These are phyloP conservation scores for Podotricha telesiphe DNA, from an alignment of 2,888 invertebrate species.

Conservation along the genomic window DNA sequence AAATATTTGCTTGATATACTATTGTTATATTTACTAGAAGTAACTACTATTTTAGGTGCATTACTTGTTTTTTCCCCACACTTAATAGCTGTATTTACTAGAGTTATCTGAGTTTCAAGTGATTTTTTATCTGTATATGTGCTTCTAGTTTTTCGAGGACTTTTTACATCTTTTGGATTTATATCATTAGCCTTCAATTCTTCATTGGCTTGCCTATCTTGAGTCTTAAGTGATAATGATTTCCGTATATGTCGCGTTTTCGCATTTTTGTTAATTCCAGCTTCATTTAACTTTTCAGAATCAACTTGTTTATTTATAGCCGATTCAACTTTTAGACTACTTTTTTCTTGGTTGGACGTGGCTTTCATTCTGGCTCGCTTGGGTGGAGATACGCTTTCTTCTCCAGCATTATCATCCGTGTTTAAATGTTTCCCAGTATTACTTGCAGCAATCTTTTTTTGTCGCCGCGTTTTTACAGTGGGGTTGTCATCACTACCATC, in stretches of 20 bases:
- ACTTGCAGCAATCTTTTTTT: constrained; percentile 53
- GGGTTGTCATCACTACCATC: constrained; percentile 67
- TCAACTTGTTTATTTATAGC: constrained; percentile 7
- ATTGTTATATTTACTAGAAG: constrained; percentile 51
- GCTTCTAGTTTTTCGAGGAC: constrained; percentile 24
- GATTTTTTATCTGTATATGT: constrained; percentile 33
- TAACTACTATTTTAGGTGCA: constrained; percentile 58
- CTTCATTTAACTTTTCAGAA: constrained; percentile 5
- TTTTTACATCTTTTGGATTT: constrained; percentile 10
- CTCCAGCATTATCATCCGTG: constrained; percentile 43
- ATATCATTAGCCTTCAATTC: background rate
- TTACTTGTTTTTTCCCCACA: constrained; percentile 39
- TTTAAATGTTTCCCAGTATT: constrained; percentile 48
- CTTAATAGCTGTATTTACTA: constrained; percentile 21
- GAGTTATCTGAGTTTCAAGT: constrained; percentile 24
- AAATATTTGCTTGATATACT: constrained; percentile 65
- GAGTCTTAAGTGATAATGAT: constrained; percentile 29
- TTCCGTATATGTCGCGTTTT: constrained; percentile 32
- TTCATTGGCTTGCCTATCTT: constrained; percentile 17
- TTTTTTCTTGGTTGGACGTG: constrained; percentile 33
- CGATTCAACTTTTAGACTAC: constrained; percentile 4
- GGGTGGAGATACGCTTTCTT: constrained; percentile 65
- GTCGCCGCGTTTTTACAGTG: constrained; percentile 52
- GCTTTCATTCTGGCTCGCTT: constrained; percentile 58
- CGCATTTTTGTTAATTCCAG: constrained; percentile 10